Base-by-base conservation (phyloP, 2,888 invertebrate species). In the Lumbricus terrestris region DNA sequence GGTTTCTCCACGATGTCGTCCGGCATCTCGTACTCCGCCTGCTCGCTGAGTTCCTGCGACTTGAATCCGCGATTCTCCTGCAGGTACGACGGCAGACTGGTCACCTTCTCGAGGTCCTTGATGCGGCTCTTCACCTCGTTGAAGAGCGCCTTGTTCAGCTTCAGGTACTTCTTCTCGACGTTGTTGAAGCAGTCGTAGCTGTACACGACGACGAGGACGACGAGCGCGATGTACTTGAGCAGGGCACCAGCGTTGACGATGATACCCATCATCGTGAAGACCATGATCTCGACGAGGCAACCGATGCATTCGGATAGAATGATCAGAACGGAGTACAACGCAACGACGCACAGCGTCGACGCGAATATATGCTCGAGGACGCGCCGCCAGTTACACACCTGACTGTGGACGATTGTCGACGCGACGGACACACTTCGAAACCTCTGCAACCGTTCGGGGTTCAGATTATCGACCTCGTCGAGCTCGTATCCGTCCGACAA, bases 141-240 rank as follows among this genome's bases (percentile, higher is more conserved):
- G 34, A 94, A 93, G 37, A 94, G 93, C 13, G 93, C 93, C 85
- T 93, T 93, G 92, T 94, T 94, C 90, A 94, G 94, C 88, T 93
- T 93, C 54, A 94, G 92, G 91, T 94, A 94, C 90, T 94, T 94
- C 89, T 94, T 94, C 89, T 94, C 94, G 40, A 94, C 94, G 91
- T 94, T 94, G 92, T 93, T 93, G 92, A 94, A 94, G 91, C 94
- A 94, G 93, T 94, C 94, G 92, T 94, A 94, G 93, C 94, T 94
- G 92, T 94, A 94, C 29, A 94, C 93, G 40, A 94, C 92, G 35
- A 94, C 94, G 37, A 94, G 93, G n/a, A 94, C 91, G 34, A 93
- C 93, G 93, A 94, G 94, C 20, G 94, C 93, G 82, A 94, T 93
- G 91, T 94, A 94, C 89, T 94, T 93, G 20, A 94, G 93, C 20